Conservation (phyloP, 2,888 invertebrate species). For the Caenorhabditis auriculariae region DNA sequence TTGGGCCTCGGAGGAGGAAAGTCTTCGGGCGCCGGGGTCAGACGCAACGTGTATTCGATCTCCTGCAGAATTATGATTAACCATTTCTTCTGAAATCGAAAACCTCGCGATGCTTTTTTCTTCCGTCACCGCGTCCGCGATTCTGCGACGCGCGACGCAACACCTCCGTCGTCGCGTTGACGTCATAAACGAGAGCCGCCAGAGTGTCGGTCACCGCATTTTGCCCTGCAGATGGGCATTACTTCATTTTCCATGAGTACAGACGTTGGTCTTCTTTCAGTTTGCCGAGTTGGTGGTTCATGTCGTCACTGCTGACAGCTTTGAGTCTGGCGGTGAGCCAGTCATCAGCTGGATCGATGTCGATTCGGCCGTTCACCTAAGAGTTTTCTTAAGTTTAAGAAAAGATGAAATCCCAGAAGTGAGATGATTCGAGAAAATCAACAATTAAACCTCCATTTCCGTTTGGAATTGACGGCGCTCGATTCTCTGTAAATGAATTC, state of each 20-base stretch:
- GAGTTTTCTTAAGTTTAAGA: too few relatives aligned
- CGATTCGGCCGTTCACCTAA: slow-evolving; percentile 55
- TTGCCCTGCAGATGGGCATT: slow-evolving; percentile 40
- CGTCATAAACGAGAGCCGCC: slow-evolving; percentile 62
- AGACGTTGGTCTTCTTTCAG: slow-evolving; percentile 55
- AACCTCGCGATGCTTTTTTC: slow-evolving; percentile 15
- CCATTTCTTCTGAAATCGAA: not conserved
- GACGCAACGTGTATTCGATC: slow-evolving; percentile 55
- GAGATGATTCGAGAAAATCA: slow-evolving; percentile 8
- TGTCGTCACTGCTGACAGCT: slow-evolving; percentile 55
- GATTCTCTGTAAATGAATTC: slow-evolving; percentile 33
- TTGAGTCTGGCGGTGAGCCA: slow-evolving; percentile 57
- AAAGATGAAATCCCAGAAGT: not conserved
- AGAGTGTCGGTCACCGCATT: slow-evolving; percentile 61
- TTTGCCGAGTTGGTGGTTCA: slow-evolving; percentile 52
- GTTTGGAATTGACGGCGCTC: slow-evolving; percentile 57
- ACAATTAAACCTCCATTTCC: slow-evolving; percentile 62
- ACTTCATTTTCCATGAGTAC: not conserved
- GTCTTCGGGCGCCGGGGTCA: slow-evolving; percentile 59
- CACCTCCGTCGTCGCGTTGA: slow-evolving; percentile 63
- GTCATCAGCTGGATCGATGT: slow-evolving; percentile 55
- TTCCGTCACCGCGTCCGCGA: slow-evolving; percentile 30
- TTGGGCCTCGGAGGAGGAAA: slow-evolving; percentile 20
- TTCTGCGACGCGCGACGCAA: slow-evolving; percentile 39
- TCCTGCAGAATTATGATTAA: slow-evolving; percentile 26